Evolutionary conservation across 2,888 invertebrate species (phyloP), one percentile per base, ranked within the genome.

Genomic region (Diadegma fenestrale): DNA sequence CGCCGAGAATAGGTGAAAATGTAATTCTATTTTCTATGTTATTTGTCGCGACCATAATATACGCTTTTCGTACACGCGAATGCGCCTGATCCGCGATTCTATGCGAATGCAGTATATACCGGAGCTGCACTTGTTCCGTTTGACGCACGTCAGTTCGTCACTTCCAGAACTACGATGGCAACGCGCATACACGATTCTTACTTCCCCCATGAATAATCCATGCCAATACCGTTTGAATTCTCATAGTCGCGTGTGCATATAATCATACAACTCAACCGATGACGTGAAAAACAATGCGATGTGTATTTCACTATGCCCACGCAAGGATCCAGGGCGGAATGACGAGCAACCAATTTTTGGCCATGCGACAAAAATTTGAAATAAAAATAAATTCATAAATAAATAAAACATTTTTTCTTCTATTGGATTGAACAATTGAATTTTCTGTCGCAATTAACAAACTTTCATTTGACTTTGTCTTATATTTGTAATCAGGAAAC

Each of bases 141-240:
- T 82, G 80, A 86, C 82, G 82, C 72, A 82, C 82, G 85, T 85
- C 80, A 82, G 80, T 79, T 85, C 76, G 79, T 85, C 85, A 64
- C 71, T 75, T 82, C 79, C 19, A 84, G 66, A 78, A 84, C 80
- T 68, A 79, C 72, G 58, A 79, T 76, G 68, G 58, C 82, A 79
- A 54, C 71, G 30, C 51, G 48, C 22, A 68, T 58, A 51, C 33
- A 19, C 51, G 48, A 61, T 45, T 64, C 54, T 41, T 33, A 22
- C 33, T 48, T 71, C 64, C 37, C 54, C 48, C 19, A 92, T 92
- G 91, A 91, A 93, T 93, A 92, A 92, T 92, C 92, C 90, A 91
- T 92, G 89, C 88, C 90, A 87, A 82, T 85, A 71, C 69, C 82
- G 75, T 79, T 63, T 66, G 72, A 72, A 71, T 84, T 82, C 81